phyloP scores from a whole-genome alignment of 1,140 invertebrate genomes.

The Schlechtendalia chinensis region DNA sequence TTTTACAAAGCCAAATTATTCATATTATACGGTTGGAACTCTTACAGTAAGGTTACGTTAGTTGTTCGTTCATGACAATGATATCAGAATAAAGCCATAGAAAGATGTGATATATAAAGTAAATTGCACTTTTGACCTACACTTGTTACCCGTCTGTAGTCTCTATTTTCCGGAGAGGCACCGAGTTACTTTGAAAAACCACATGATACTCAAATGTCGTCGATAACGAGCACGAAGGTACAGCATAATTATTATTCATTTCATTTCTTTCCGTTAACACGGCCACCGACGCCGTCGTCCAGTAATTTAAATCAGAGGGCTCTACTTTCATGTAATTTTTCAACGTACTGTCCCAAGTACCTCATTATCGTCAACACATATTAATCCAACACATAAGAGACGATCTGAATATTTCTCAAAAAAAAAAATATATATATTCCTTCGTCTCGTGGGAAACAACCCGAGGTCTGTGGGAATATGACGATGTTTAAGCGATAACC shows the following conservation, averaged over 20 bases:
- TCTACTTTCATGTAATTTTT: too few species aligned
- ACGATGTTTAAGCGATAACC: too few species aligned
- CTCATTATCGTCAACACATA: background rate
- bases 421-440: background rate
- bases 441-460: background rate
- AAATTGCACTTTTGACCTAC: background rate
- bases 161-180: background rate
- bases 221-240: background rate
- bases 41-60: background rate
- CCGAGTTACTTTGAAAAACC: background rate
- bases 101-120: background rate
- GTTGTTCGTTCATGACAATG: background rate
- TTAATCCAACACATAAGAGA: background rate
- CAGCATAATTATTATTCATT: background rate
- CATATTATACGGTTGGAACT: background rate
- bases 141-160: background rate
- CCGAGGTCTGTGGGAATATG: background rate
- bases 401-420: background rate
- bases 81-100: background rate
- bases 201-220: background rate
- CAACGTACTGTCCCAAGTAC: background rate
- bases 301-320: slow-evolving; percentile 9
- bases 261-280: background rate
- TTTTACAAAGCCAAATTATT: background rate
- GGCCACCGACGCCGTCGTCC: background rate